Base-by-base conservation (phyloP, 2,113 vertebrate genomes). In the Megalops atlanticus region DNA sequence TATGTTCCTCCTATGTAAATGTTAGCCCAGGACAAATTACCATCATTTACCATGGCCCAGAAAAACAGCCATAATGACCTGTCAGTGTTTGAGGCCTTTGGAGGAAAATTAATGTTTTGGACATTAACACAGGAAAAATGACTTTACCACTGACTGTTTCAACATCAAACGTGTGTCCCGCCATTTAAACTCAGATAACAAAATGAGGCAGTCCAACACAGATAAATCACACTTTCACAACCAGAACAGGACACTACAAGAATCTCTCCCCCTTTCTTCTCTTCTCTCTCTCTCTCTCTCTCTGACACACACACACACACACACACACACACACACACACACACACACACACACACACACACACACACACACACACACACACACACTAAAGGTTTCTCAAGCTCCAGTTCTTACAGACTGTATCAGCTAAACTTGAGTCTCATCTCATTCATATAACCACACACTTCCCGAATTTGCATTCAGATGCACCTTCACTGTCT, bases 221-320 rank as follows among this genome's bases (percentile, higher is more conserved):
- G 15, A 71, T 71, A 71, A 71, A 38, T 36, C 33, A 38, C 69
- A 71, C 35, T 71, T 71, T 36, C 69, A 71, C 18, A 71, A 71
- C 36, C 35, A 71, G 36, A 38, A 36, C 33, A 71, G 35, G 16
- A 18, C 33, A 70, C 8, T 70, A 31, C 31, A 70, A 70, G 2
- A 35, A 10, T 1, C n/a, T n/a, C n/a, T n/a, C n/a, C n/a, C n/a
- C n/a, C n/a, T n/a, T n/a, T n/a, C n/a, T n/a, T 49, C 16, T 49
- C 45, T 12, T 49, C 45, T n/a, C n/a, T n/a, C n/a, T n/a, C n/a
- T n/a, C n/a, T n/a, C n/a, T n/a, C n/a, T n/a, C n/a, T n/a, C n/a
- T n/a, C n/a, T n/a, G 14, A 52, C 49, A 52, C 49, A 52, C 49
- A 12, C 52, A 58, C 2, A 58, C 45, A 49, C 47, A 24, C 2